Evolutionary conservation across 2,888 invertebrate genomes (phyloP).

Genomic region (Cryptus armator): DNA sequence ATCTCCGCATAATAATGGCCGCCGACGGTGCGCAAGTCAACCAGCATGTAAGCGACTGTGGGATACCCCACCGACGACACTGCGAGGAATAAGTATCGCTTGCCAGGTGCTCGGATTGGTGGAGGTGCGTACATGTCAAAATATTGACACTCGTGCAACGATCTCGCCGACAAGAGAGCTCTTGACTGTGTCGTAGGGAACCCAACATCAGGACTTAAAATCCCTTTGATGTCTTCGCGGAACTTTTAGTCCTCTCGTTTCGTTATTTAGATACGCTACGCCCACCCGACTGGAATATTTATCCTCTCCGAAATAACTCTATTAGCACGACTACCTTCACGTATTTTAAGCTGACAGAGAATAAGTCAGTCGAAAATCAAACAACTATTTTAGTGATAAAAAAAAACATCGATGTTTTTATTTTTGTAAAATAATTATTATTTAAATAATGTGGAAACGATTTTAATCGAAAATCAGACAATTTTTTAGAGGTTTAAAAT

Average conservation of each 20-base stretch:
- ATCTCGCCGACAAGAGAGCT: constrained; percentile 44
- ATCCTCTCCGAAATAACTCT: constrained; percentile 33
- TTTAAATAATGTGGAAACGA: too few species aligned
- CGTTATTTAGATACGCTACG: constrained; percentile 62
- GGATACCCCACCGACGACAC: constrained; percentile 1
- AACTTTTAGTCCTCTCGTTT: constrained; percentile 56
- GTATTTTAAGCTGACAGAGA: not conserved
- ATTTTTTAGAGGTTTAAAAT: too few species aligned
- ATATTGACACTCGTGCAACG: constrained; percentile 61
- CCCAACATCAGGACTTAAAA: constrained; percentile 47
- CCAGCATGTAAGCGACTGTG: not conserved
- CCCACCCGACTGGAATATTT: constrained; percentile 49
- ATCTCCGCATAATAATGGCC: constrained; percentile 53
- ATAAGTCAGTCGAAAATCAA: too few species aligned
- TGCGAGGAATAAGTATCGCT: constrained; percentile 12
- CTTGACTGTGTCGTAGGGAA: constrained; percentile 28
- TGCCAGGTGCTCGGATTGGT: constrained; percentile 5
- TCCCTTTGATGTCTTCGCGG: constrained; percentile 52
- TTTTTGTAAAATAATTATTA: too few species aligned
- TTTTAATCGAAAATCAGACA: too few species aligned
- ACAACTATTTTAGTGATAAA: too few species aligned
- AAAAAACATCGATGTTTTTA: too few species aligned
- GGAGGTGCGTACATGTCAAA: constrained; percentile 57
- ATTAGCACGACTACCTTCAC: constrained; percentile 2
- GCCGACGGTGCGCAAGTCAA: constrained; percentile 22